phyloP scores from a whole-genome alignment of 2,113 vertebrate genomes.

The Mirza zaza region DNA sequence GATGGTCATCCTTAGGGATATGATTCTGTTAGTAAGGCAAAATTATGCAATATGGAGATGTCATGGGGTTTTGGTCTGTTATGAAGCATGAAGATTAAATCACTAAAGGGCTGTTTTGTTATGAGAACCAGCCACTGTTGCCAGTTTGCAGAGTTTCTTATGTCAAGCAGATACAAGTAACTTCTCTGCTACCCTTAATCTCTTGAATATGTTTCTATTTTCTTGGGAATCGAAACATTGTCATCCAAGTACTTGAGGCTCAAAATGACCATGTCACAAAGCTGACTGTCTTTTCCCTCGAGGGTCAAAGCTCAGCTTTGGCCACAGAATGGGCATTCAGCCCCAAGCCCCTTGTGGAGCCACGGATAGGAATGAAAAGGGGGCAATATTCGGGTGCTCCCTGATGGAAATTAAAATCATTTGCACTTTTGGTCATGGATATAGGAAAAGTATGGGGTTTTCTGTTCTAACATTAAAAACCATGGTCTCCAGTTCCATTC shows the following conservation, averaged over 20 bases:
- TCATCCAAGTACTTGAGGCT: constrained; percentile 49
- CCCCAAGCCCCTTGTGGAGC: not conserved
- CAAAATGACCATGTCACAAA: constrained; percentile 66
- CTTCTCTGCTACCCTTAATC: constrained; percentile 64
- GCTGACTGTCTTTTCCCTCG: constrained; percentile 74
- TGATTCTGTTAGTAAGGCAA: constrained; percentile 86
- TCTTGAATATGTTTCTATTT: constrained; percentile 31
- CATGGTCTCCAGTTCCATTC: constrained; percentile 89
- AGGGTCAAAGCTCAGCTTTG: constrained; percentile 57
- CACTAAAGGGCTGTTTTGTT: constrained; percentile 69
- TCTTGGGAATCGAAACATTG: constrained; percentile 61
- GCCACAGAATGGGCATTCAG: not conserved
- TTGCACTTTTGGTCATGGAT: constrained; percentile 79
- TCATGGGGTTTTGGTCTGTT: constrained; percentile 71
- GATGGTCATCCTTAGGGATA: constrained; percentile 74
- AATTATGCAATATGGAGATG: constrained; percentile 77
- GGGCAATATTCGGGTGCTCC: constrained; percentile 65
- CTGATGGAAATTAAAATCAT: constrained; percentile 73
- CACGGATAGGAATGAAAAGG: constrained; percentile 30
- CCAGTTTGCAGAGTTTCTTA: constrained; percentile 50
- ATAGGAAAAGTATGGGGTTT: constrained; percentile 79
- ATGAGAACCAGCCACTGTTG: constrained; percentile 62
- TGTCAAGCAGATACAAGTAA: constrained; percentile 1
- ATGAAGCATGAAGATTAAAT: constrained; percentile 78
- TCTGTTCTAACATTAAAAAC: constrained; percentile 77